Evolutionary conservation across 2,113 vertebrate genomes (phyloP), one percentile per base, ranked within the genome.

Genomic region (Pelvicachromis taeniatus): DNA sequence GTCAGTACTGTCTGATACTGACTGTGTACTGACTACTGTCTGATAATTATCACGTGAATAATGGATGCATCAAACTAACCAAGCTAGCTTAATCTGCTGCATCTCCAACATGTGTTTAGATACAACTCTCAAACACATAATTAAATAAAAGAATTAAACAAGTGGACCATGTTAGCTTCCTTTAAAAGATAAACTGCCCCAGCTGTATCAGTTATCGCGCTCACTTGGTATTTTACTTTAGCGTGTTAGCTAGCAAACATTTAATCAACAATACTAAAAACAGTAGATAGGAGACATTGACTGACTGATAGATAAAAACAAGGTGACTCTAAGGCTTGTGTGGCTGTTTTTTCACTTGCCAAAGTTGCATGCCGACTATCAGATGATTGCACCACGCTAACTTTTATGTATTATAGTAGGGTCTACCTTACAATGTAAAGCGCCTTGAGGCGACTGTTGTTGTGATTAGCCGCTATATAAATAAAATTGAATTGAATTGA

Each of bases 221-320:
- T 65, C 10, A 63, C 19, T 63, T n/a, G 59, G 19, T 63, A 38
- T 63, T 63, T 63, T 33, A 63, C 33, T 63, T 63, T 65, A 65
- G 59, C 59, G 38, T 13, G 11, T 65, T 65, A 38, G 63, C 63
- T 45, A 45, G 38, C 63, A 70, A 17, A 45, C 4, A 0, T 68
- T 42, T 68, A 68, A 23, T 70, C n/a, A 16, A 10, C 38, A 70
- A 17, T 10, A 16, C 21, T 26, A 14, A 42, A 68, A 68, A 68
- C n/a, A 16, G 38, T 23, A 45, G 7, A 68, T 9, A 68, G 63
- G 19, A n/a, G 59, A 63, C 10, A 38, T 0, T 12, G 19, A 38
- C 33, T 65, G 33, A 42, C 63, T 26, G 38, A 70, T 0, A 70
- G 16, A 70, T 45, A 23, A 42, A 70, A 70, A 70, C 38, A 14